Evolutionary conservation across 2,888 invertebrate genomes (phyloP).

Genomic region (Caenorhabditis angaria): DNA sequence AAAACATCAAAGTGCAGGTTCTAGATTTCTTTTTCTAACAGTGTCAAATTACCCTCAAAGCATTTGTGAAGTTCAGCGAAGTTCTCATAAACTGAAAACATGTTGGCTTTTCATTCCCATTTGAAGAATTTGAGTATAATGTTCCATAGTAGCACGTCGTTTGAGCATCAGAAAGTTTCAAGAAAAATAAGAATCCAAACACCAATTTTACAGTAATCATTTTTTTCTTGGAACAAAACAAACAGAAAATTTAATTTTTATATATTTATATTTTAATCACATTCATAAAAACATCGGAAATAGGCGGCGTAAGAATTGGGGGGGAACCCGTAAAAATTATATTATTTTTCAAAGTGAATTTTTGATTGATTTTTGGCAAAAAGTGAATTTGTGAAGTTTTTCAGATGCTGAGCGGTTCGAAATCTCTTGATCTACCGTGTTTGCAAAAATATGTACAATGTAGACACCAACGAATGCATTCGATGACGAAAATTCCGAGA

Average conservation of each 20-base stretch:
- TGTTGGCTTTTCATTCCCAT: not conserved
- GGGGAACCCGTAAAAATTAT: slow-evolving; percentile 5
- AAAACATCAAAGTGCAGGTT: not conserved
- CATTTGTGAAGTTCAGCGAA: slow-evolving; percentile 28
- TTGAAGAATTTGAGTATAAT: slow-evolving; percentile 23
- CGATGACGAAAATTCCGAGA: slow-evolving; percentile 45
- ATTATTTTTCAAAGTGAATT: not conserved
- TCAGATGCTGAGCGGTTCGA: slow-evolving; percentile 49
- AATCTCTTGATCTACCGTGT: slow-evolving; percentile 39
- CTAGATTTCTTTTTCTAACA: not conserved
- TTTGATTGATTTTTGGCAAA: not conserved
- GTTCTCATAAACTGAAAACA: slow-evolving; percentile 40
- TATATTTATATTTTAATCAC: not conserved
- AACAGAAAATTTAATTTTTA: not conserved
- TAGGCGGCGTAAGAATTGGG: not conserved
- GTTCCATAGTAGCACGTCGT: slow-evolving; percentile 36
- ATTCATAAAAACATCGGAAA: not conserved
- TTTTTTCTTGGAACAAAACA: not conserved
- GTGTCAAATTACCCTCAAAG: slow-evolving; percentile 13
- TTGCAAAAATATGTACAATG: slow-evolving; percentile 47
- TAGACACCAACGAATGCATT: slow-evolving; percentile 44
- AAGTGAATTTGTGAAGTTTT: not conserved
- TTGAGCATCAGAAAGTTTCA: not conserved
- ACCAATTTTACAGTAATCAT: not conserved
- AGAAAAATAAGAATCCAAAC: too few relatives aligned